phyloP scores from a whole-genome alignment of 1,140 invertebrate species.

The Tetramorium alpestre region DNA sequence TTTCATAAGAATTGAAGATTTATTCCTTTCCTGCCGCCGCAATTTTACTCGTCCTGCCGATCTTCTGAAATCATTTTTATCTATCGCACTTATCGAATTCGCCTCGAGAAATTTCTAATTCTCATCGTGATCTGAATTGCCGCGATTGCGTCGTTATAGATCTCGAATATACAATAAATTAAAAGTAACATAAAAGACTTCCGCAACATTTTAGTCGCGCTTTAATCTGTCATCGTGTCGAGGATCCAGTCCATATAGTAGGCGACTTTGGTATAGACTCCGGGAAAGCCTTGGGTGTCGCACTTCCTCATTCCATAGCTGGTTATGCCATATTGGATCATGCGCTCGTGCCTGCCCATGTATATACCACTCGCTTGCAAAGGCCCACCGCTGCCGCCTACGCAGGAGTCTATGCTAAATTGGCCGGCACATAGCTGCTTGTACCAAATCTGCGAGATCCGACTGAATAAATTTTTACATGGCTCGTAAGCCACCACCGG shows the following conservation, averaged over 20 bases:
- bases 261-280: conserved; percentile 88
- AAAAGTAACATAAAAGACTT: background rate
- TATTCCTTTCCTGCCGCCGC: background rate
- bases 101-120: background rate
- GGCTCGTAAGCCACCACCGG: conserved; percentile 82
- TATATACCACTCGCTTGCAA: conserved; percentile 76
- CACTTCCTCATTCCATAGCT: conserved; percentile 86
- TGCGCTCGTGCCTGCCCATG: conserved; percentile 72
- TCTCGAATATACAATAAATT: background rate
- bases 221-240: conserved; percentile 84
- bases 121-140: background rate
- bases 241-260: conserved; percentile 89
- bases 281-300: conserved; percentile 86
- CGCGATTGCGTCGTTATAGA: background rate
- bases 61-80: background rate
- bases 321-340: conserved; percentile 85
- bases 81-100: background rate
- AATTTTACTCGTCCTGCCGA: background rate
- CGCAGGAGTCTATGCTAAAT: conserved; percentile 82
- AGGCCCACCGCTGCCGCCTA: conserved; percentile 86
- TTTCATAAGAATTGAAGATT: background rate
- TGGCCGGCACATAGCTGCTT: conserved; percentile 88
- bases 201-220: background rate
- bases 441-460: conserved; percentile 77
- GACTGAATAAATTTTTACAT: conserved; percentile 83